These are phyloP conservation scores for Acanthochromis polyacanthus DNA, from an alignment of 2,113 vertebrate species.

Conservation along the genomic window DNA sequence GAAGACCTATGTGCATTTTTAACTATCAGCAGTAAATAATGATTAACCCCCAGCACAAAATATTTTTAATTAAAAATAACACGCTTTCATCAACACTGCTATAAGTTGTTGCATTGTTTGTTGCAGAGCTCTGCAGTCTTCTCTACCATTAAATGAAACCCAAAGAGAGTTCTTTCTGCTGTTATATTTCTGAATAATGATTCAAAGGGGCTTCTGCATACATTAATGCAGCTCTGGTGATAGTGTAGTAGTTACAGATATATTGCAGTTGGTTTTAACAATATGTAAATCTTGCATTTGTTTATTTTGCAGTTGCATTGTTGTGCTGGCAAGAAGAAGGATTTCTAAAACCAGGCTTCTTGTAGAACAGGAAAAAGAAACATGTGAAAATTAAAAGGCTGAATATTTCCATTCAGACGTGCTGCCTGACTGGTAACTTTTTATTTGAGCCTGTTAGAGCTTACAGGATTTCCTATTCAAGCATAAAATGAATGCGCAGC, in stretches of 20 bases:
- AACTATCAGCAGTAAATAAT: slow-evolving; percentile 9
- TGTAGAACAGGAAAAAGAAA: too few relatives aligned
- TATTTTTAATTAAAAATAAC: background rate
- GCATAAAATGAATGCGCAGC: background rate
- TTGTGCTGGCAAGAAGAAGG: background rate
- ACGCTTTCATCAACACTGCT: background rate
- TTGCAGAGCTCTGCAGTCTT: background rate
- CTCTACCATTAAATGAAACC: background rate
- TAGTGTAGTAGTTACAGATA: background rate
- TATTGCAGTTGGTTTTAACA: background rate
- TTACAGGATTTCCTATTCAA: background rate
- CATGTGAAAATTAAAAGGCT: too few relatives aligned
- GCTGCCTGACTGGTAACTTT: background rate
- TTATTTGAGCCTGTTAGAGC: background rate
- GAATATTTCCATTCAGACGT: background rate
- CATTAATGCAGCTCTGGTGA: slow-evolving; percentile 10
- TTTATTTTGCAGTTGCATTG: background rate
- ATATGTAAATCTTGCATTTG: background rate
- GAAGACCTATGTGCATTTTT: background rate
- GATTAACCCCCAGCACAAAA: too few relatives aligned
- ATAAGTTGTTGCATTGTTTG: background rate
- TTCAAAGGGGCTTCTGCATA: background rate
- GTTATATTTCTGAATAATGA: slow-evolving; percentile 3
- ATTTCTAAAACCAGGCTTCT: background rate
- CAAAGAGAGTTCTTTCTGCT: background rate